Percentiles rank a stretch among this genome's conserved stretches.
phyloP scores from a whole-genome alignment of 2,888 invertebrate genomes.

The Microctonus hyperodae region DNA sequence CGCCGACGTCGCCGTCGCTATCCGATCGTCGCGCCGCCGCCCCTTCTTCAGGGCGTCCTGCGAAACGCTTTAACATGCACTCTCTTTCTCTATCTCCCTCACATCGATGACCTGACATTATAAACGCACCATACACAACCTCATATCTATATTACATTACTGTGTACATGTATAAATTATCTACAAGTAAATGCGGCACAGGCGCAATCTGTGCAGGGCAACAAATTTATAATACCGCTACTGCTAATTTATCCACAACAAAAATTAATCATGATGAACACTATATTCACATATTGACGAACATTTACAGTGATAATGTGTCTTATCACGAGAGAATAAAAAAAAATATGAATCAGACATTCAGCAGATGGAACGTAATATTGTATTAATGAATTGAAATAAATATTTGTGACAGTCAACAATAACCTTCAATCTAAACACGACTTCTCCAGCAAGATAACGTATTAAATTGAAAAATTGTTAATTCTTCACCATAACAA shows the following conservation, averaged over 20 bases:
- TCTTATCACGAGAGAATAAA: neutral
- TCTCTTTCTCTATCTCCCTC: conserved; percentile 27
- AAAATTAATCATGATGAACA: neutral
- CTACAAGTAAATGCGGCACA: neutral
- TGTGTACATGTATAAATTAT: neutral
- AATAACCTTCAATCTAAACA: too few species aligned
- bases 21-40: conserved; percentile 40
- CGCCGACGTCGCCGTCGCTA: conserved; percentile 40
- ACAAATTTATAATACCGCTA: neutral
- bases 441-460: too few species aligned
- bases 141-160: neutral
- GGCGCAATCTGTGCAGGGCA: conserved; percentile 4
- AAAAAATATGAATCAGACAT: neutral
- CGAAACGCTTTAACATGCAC: conserved; percentile 30
- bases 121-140: conserved; percentile 17
- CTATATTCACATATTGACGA: neutral
- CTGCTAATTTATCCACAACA: neutral
- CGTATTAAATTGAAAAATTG: too few species aligned
- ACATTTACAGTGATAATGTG: neutral
- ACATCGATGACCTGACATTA: conserved; percentile 31
- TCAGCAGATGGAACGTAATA: neutral
- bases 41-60: conserved; percentile 29
- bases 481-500: too few species aligned
- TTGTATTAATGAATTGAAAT: too few species aligned
- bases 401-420: too few species aligned